phyloP scores from a whole-genome alignment of 2,888 invertebrate species.

The Eristalinus aeneus region DNA sequence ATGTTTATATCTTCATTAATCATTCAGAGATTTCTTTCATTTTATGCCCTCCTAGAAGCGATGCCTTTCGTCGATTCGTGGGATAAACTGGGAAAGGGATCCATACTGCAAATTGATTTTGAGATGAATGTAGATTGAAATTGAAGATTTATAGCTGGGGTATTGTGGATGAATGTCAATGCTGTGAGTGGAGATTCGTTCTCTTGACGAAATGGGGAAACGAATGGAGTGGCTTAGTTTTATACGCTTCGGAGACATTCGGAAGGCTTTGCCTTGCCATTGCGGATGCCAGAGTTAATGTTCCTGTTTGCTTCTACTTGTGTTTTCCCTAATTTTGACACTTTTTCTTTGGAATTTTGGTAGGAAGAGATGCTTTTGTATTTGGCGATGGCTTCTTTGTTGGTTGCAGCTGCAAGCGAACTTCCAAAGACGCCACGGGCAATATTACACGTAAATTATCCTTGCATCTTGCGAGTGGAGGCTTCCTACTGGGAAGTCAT shows the following conservation, averaged over 20 bases:
- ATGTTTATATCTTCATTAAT: constrained; percentile 68
- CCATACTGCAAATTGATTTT: constrained; percentile 42
- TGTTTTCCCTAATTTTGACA: no score
- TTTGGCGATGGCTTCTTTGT: no score
- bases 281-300: neutral
- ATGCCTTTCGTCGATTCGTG: constrained; percentile 8
- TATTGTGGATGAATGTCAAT: constrained; percentile 1
- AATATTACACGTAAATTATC: no score
- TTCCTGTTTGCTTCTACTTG: neutral
- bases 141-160: constrained; percentile 19
- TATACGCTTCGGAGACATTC: neutral
- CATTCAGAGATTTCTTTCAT: constrained; percentile 59
- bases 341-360: no score
- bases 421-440: no score
- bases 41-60: constrained; percentile 47
- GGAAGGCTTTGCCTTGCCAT: neutral
- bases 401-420: no score
- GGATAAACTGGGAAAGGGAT: constrained; percentile 1
- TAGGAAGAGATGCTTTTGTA: no score
- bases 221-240: neutral
- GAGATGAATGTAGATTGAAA: constrained; percentile 21
- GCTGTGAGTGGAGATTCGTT: neutral
- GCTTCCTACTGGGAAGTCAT: no score
- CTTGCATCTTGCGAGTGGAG: no score
- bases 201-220: neutral